Evolutionary conservation across 2,888 invertebrate species (phyloP), one percentile per base, ranked within the genome.

Genomic region (Lycophotia porphyrea): DNA sequence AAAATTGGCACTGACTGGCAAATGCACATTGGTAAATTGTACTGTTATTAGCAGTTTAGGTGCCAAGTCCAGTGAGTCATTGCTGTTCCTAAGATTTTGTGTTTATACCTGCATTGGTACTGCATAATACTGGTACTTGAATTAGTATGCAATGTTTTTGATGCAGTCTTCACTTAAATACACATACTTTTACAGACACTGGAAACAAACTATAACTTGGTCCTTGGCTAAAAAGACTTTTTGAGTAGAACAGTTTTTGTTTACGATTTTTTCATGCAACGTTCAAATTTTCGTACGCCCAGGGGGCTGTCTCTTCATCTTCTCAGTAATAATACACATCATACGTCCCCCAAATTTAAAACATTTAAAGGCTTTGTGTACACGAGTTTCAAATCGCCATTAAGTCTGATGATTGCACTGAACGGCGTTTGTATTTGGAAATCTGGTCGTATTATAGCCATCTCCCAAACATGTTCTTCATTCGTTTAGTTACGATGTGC

Each of bases 41-140:
- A n/a, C n/a, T 58, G 24, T 18, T 58, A 3, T 70, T 34, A 47
- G 44, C 27, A 47, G 34, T 69, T 36, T 21, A 27, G n/a, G 18
- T 76, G 85, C 76, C 76, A 84, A 84, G 52, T 42, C n/a, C 60
- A 13, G 42, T 69, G 68, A 76, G 7, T 76, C 58, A 79, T 79
- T n/a, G 9, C 47, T 52, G 4, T 52, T 18, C 42, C 13, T 5
- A 67, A 42, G 31, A 42, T 31, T 47, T 24, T 18, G 42, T 31
- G 31, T 31, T 47, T 31, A 34, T n/a, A 55, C 39, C 69, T 70
- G 75, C 58, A 65, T 11, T 5, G 55, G 18, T 31, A 66, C 47
- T 67, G 70, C 52, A 73, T 24, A 58, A 31, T 65, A 5, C n/a
- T n/a, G n/a, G n/a, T 7, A 1, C 5, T 36, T 18, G 3, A 31